Evolutionary conservation across 2,888 invertebrate genomes (phyloP), one percentile per base, ranked within the genome.

Genomic region (Meteorus cinctellus): DNA sequence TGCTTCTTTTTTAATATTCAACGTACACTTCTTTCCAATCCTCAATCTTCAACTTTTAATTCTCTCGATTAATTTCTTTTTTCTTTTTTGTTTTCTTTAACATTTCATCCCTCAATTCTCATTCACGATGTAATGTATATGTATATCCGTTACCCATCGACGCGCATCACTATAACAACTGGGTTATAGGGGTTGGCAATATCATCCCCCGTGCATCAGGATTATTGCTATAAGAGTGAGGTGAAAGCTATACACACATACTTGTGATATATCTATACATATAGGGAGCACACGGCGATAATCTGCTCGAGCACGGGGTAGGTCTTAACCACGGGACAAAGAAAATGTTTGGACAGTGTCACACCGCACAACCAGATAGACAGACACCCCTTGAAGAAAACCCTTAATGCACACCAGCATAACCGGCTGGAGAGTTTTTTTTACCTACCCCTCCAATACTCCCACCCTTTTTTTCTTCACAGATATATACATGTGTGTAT

Each of bases 261-360:
- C 41, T 41, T 41, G 41, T 10, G 0, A 55, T 19, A 55, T 55
- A 55, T 55, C 16, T 48, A n/a, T 48, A 48, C 19, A 55, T 24
- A 55, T 19, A 55, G 19, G n/a, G 55, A 55, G 55, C 55, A 82
- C 55, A 78, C 81, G 76, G 78, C 82, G 83, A 84, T 88, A 87
- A 88, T 88, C 87, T 84, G 70, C 84, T 83, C 75, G 85, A 81
- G 78, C 82, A 79, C 67, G 45, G 75, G 85, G 84, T 85, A 82
- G 85, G 86, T 86, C 87, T 87, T 87, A 87, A 89, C 88, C 86
- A 85, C 86, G 84, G 86, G 86, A 88, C 87, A 88, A 89, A 88
- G 89, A 89, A 89, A 89, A 88, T 89, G 87, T 89, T 89, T 89
- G 88, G 88, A 88, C 89, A 88, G 88, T 89, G 89, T 89, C 88